A percentile compares a stretch with the other conserved stretches of the same genome.
Conservation (phyloP, 2,888 invertebrate genomes). For the Chrysolina haemoptera region DNA sequence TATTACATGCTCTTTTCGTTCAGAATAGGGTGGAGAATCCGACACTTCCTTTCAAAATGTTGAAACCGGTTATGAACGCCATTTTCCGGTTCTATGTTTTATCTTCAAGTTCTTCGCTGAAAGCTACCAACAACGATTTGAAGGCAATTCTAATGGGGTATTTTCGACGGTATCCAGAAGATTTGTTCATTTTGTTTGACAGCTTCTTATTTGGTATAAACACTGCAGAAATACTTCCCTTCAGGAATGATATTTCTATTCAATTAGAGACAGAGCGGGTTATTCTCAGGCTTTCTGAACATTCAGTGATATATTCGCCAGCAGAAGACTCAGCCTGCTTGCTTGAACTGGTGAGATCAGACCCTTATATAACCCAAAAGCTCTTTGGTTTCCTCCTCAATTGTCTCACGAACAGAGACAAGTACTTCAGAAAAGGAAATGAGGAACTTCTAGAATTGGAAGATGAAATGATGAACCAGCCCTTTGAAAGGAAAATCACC, state of each 20-base stretch:
- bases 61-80: conserved; percentile 69
- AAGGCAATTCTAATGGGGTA: conserved; percentile 58
- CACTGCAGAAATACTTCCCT: conserved; percentile 50
- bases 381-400: conserved; percentile 69
- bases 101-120: conserved; percentile 61
- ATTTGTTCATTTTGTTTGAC: conserved; percentile 60
- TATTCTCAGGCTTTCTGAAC: conserved; percentile 49
- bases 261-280: conserved; percentile 54
- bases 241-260: conserved; percentile 60
- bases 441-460: conserved; percentile 67
- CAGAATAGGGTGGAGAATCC: conserved; percentile 54
- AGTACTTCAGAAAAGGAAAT: conserved; percentile 60
- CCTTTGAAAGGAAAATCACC: conserved; percentile 67
- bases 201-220: conserved; percentile 63
- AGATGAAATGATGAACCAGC: conserved; percentile 64
- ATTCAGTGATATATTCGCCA: conserved; percentile 49
- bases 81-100: conserved; percentile 69
- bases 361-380: conserved; percentile 57
- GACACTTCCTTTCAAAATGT: conserved; percentile 64
- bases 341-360: conserved; percentile 62
- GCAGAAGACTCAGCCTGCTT: conserved; percentile 64
- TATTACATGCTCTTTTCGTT: conserved; percentile 59
- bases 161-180: conserved; percentile 48
- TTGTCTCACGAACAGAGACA: conserved; percentile 60
- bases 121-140: conserved; percentile 63